Conservation (phyloP, 2,888 invertebrate species). For the Thereva nobilitata region DNA sequence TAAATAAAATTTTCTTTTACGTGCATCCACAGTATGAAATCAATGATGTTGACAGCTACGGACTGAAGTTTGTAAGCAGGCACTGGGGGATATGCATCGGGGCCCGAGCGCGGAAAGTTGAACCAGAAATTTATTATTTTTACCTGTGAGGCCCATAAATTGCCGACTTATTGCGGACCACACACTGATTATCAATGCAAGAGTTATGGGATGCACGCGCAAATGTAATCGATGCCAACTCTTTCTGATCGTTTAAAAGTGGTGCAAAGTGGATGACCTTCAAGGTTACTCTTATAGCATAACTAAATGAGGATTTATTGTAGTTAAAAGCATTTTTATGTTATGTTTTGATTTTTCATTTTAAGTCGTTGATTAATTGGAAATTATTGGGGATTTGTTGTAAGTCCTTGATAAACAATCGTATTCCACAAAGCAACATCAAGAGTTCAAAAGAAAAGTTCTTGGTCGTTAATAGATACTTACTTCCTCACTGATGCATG, state of each 20-base stretch:
- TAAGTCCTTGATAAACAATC: no score
- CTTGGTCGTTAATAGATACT: no score
- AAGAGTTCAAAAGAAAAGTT: no score
- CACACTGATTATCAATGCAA: slow-evolving; percentile 34
- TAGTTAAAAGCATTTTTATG: no score
- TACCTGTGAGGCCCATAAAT: slow-evolving; percentile 32
- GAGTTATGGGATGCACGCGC: slow-evolving; percentile 25
- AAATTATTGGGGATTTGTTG: no score
- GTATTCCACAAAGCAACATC: no score
- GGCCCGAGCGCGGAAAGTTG: slow-evolving; percentile 11
- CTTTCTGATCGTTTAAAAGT: slow-evolving; percentile 5
- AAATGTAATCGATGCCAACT: background rate
- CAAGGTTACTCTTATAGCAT: no score
- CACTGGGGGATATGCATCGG: slow-evolving; percentile 9
- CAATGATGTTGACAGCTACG: slow-evolving; percentile 6
- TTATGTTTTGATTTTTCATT: no score
- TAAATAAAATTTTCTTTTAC: slow-evolving; percentile 25
- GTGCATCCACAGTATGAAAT: slow-evolving; percentile 4
- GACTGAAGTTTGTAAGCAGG: slow-evolving; percentile 7
- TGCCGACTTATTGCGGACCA: slow-evolving; percentile 29
- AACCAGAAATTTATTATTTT: slow-evolving; percentile 35
- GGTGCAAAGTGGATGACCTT: slow-evolving; percentile 15
- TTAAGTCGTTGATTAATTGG: no score
- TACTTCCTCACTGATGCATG: no score
- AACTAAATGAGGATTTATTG: no score